Percentiles rank a stretch among this genome's conserved stretches.
Conservation (phyloP, 2,797 vertebrate genomes). For the Smutsia gigantea region DNA sequence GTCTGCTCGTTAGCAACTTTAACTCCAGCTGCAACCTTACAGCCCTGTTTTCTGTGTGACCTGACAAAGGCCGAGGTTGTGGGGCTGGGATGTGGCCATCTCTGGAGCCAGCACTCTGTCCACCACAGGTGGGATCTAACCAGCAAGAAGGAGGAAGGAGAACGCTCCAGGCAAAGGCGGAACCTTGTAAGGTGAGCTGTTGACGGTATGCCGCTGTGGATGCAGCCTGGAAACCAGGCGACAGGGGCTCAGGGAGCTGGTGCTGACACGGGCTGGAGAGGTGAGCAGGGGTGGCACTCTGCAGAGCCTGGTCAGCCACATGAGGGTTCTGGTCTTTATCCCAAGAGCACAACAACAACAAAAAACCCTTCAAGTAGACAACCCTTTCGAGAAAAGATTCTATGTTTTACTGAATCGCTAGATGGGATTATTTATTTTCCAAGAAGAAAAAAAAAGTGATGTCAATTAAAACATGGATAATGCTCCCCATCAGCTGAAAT, state of each 20-base stretch:
- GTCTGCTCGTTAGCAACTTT: background rate
- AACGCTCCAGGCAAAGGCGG: background rate
- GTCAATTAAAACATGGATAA: background rate
- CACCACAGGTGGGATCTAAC: background rate
- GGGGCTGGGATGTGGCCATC: background rate
- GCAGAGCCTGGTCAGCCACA: background rate
- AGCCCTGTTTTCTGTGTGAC: background rate
- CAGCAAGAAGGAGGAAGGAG: background rate
- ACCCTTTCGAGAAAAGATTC: background rate
- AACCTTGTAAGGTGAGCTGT: background rate
- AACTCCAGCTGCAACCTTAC: background rate
- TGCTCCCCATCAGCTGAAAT: background rate
- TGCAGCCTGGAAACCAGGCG: background rate
- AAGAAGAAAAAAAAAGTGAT: background rate
- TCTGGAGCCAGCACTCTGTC: background rate
- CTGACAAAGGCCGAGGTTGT: background rate
- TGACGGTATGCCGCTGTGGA: fast-evolving
- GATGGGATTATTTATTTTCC: background rate
- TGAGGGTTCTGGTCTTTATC: background rate
- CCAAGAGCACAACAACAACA: fast-evolving
- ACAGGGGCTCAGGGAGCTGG: fast-evolving
- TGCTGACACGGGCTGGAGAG: background rate
- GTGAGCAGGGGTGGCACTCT: fast-evolving
- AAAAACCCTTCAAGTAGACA: background rate
- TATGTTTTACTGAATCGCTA: background rate